Evolutionary conservation across 2,888 invertebrate genomes (phyloP).

Genomic region (Troglohyphantes excavatus): DNA sequence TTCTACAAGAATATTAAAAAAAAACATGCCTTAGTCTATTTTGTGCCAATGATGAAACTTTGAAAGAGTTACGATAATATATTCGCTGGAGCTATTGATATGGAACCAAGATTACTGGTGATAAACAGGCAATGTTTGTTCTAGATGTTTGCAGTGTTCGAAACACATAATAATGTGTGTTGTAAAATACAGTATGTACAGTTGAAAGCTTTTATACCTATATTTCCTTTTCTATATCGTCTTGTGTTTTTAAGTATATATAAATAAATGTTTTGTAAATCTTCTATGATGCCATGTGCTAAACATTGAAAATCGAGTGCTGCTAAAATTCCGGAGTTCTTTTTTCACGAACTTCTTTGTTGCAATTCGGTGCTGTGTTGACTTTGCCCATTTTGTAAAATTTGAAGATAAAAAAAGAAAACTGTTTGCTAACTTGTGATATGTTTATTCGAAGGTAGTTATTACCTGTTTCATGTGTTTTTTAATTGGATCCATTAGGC

Average conservation of each 20-base stretch:
- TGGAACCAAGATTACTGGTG: constrained; percentile 35
- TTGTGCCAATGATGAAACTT: constrained; percentile 72
- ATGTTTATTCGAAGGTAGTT: constrained; percentile 51
- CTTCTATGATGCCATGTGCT: constrained; percentile 38
- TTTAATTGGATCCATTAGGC: constrained; percentile 2
- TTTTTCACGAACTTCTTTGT: constrained; percentile 13
- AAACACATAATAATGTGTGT: constrained; percentile 17
- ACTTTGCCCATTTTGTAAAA: constrained; percentile 62
- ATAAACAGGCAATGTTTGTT: neutral
- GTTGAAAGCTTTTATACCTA: constrained; percentile 72
- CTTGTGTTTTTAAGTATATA: constrained; percentile 61
- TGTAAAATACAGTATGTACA: constrained; percentile 69
- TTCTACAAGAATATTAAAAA: constrained; percentile 24
- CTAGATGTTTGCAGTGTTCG: constrained; percentile 1
- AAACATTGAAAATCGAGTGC: constrained; percentile 35
- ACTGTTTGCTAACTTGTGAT: constrained; percentile 65
- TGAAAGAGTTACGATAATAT: constrained; percentile 34
- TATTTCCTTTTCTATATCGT: constrained; percentile 56
- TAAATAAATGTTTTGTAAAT: constrained; percentile 62
- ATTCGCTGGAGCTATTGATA: constrained; percentile 26
- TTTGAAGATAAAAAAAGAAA: constrained; percentile 7
- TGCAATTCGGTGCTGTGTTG: constrained; percentile 68
- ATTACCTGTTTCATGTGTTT: constrained; percentile 17
- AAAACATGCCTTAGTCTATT: constrained; percentile 73
- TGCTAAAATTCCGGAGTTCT: constrained; percentile 43